A percentile compares a stretch with the other conserved stretches of the same genome.
phyloP scores from a whole-genome alignment of 1,140 invertebrate species.

The Diachasmimorpha longicaudata region DNA sequence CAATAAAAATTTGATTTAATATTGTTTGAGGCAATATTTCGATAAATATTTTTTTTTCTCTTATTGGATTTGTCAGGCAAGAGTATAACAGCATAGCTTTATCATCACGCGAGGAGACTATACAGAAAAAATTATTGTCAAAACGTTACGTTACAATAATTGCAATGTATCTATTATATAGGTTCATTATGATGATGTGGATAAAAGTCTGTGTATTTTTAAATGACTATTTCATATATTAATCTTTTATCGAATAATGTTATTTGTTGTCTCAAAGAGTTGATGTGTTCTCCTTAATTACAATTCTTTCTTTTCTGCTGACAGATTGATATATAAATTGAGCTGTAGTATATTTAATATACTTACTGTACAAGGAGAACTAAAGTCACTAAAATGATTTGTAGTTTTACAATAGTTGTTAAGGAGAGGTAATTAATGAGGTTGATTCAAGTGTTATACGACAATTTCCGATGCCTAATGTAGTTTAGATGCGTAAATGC shows the following conservation, averaged over 20 bases:
- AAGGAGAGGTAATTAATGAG: not conserved
- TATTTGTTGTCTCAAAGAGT: slow-evolving; percentile 30
- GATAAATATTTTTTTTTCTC: not conserved
- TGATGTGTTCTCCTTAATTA: not conserved
- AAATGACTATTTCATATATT: slow-evolving; percentile 30
- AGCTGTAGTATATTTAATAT: slow-evolving; percentile 23
- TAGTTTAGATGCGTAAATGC: not conserved
- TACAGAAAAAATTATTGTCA: not conserved
- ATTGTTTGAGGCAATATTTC: not conserved
- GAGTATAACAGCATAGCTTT: no score
- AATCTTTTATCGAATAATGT: slow-evolving; percentile 41
- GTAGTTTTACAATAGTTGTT: slow-evolving; percentile 4
- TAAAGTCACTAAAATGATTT: slow-evolving; percentile 2
- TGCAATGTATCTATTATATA: slow-evolving; percentile 43
- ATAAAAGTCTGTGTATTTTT: slow-evolving; percentile 31
- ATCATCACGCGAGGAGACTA: not conserved
- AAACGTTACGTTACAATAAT: slow-evolving; percentile 15
- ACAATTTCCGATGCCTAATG: not conserved
- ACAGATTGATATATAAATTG: not conserved
- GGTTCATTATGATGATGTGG: slow-evolving; percentile 29
- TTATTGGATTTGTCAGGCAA: not conserved
- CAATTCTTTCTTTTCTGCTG: not conserved
- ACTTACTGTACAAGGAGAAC: slow-evolving; percentile 45
- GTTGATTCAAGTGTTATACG: not conserved
- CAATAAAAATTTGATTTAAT: not conserved